These are phyloP conservation scores for Amphilophus citrinellus DNA, from an alignment of 2,113 vertebrate genomes.

Conservation along the genomic window DNA sequence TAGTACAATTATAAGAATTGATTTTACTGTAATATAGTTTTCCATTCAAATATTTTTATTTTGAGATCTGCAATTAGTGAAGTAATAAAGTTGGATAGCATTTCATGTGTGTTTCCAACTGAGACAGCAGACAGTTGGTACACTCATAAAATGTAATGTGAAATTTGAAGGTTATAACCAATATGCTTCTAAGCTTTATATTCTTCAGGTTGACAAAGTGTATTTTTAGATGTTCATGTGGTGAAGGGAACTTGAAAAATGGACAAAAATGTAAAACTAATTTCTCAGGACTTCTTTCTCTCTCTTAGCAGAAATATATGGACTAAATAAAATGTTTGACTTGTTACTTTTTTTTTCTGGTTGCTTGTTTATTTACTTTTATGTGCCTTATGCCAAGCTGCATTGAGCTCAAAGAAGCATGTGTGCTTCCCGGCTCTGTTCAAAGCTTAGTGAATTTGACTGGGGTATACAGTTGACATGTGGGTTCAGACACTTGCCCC, in stretches of 20 bases:
- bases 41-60: conserved; percentile 20
- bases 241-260: background rate
- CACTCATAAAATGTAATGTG: conserved; percentile 32
- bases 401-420: conserved; percentile 59
- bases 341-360: conserved; percentile 15
- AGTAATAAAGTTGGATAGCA: conserved; percentile 20
- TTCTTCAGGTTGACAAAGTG: background rate
- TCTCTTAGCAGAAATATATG: conserved; percentile 25
- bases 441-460: conserved; percentile 74
- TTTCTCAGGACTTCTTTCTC: conserved; percentile 1
- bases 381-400: conserved; percentile 53
- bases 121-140: conserved; percentile 20
- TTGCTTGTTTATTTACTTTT: conserved; percentile 53
- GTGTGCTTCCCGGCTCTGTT: conserved; percentile 57
- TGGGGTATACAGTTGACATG: conserved; percentile 66
- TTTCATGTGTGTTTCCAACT: conserved; percentile 29
- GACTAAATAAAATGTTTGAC: conserved; percentile 33
- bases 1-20: background rate
- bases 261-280: conserved; percentile 22
- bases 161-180: conserved; percentile 35
- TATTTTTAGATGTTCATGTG: background rate
- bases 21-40: conserved; percentile 19
- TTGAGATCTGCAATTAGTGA: background rate
- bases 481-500: conserved; percentile 70
- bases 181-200: conserved; percentile 27